Evolutionary conservation across 2,113 vertebrate species (phyloP).

Genomic region (Cichladusa arquata): DNA sequence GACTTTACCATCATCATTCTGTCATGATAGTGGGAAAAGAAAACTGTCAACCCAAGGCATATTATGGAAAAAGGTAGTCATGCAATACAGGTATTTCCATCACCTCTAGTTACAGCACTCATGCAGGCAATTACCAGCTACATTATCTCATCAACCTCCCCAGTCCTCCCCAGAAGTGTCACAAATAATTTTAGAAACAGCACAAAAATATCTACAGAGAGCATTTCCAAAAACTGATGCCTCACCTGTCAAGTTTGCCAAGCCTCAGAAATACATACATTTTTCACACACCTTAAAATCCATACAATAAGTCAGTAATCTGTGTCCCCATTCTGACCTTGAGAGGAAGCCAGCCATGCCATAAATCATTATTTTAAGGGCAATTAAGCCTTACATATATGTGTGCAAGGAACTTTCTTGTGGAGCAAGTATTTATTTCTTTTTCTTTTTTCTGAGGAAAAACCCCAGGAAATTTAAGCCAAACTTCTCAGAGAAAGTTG

Average conservation of each 20-base stretch:
- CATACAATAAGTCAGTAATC: background rate
- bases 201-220: background rate
- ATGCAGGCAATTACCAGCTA: rapidly evolving
- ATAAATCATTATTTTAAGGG: background rate
- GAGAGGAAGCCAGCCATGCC: background rate
- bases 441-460: background rate
- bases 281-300: background rate
- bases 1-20: background rate
- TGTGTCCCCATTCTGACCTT: background rate
- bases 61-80: background rate
- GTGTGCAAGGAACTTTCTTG: background rate
- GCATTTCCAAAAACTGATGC: background rate
- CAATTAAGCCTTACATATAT: background rate
- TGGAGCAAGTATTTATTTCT: background rate
- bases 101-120: background rate
- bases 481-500: background rate
- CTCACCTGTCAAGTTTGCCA: background rate
- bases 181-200: background rate
- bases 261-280: background rate
- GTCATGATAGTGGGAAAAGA: background rate
- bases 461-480: background rate
- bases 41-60: background rate
- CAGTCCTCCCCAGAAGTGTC: background rate
- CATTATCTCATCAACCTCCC: background rate
- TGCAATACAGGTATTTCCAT: background rate